Evolutionary conservation across 1,140 invertebrate species (phyloP), one percentile per base, ranked within the genome.

Genomic region (Orussus abietinus): DNA sequence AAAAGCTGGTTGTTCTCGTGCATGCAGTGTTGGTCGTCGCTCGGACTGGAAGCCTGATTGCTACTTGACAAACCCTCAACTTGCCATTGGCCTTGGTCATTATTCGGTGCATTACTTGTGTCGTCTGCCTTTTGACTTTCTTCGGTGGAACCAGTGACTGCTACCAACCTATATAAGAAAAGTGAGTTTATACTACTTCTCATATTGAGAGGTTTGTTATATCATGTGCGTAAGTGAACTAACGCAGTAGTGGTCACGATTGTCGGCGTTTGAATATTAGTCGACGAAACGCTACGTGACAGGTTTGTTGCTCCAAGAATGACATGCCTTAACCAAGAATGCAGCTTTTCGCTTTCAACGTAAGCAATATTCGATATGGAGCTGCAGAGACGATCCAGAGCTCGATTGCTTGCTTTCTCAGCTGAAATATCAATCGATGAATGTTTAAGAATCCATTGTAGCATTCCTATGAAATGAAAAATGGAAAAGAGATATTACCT

Each of bases 1-100:
- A 91, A 65, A 1, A 90, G 54, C n/a, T 80, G 75, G 42, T 83
- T 81, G 57, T 89, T 88, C 55, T 88, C 83, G 54, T 83, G 79
- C 13, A 76, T 60, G 3, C 71, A 69, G 34, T 69, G 66, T 44
- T 76, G 67, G 4, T 76, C 69, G 12, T 69, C 69, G 18, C 59
- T 75, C 5, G 64, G 54, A 42, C 53, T 59, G 14, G 53, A 46
- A 1, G 50, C 43, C 34, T 55, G 53, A 49, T 59, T 59, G 13
- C 38, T 60, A 9, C 47, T 53, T 1, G 40, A 60, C 66, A 42
- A 39, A 42, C 40, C 3, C 53, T 55, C 60, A 49, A 69, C 48
- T 43, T 62, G 28, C 56, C 62, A 59, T 5, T 53, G 50, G 12
- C 39, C 43, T 37, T 66, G 59, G 31, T 66, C 63, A 17, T 59